Conservation (phyloP, 2,888 invertebrate species). For the Carabus problematicus region DNA sequence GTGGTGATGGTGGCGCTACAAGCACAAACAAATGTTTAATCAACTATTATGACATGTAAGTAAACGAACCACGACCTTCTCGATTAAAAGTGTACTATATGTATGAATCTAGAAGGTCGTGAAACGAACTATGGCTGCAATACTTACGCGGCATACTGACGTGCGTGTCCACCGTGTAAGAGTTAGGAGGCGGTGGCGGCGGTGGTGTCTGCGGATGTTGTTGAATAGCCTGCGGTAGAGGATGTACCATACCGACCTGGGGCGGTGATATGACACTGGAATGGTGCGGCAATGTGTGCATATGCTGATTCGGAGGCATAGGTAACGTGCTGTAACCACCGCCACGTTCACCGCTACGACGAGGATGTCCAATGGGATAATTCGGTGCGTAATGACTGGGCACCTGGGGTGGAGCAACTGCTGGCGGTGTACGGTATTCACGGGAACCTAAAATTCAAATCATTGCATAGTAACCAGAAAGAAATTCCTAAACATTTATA, state of each 20-base stretch:
- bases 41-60: background rate
- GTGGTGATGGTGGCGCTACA: conserved; percentile 86
- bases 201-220: conserved; percentile 66
- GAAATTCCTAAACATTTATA: background rate
- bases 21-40: too few relatives aligned
- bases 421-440: conserved; percentile 95
- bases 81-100: background rate
- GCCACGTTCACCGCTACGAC: conserved; percentile 61
- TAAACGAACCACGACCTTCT: background rate
- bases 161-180: conserved; percentile 65
- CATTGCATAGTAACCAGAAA: background rate
- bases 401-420: conserved; percentile 94
- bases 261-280: conserved; percentile 53
- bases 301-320: conserved; percentile 62
- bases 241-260: conserved; percentile 87
- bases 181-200: conserved; percentile 70
- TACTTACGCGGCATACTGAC: conserved; percentile 85
- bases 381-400: conserved; percentile 98
- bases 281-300: conserved; percentile 49
- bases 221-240: conserved; percentile 68
- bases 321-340: conserved; percentile 89
- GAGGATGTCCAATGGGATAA: conserved; percentile 84
- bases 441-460: conserved; percentile 61
- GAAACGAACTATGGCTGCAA: conserved; percentile 24
- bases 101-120: too few relatives aligned